Evolutionary conservation across 2,797 vertebrate species (phyloP), one percentile per base, ranked within the genome.

Genomic region (Meriones psammophilus): DNA sequence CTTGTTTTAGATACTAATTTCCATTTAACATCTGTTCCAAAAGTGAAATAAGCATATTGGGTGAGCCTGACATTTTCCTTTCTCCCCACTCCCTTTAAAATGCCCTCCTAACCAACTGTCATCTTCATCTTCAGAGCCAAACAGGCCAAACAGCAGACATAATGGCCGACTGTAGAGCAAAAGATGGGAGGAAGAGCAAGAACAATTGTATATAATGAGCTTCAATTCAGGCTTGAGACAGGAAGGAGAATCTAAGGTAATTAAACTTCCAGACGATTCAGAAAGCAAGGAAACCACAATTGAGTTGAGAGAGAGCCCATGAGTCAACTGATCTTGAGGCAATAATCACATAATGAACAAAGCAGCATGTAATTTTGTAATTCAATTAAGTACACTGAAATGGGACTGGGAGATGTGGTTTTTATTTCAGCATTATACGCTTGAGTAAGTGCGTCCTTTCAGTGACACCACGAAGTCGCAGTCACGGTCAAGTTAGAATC

Each of bases 301-400:
- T 89, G 79, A 80, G 88, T 96, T 88, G 91, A 95, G 64, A 42
- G 68, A 81, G 87, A 94, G 74, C 20, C 66, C 86, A 96, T 81
- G 69, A 96, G 92, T 93, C 97, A 96, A 86, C 62, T 92, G 46
- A 87, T 95, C 92, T 77, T 88, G 60, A 93, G 89, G 93, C 80
- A 87, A 89, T 96, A 94, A 96, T 97, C 93, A n/a, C 94, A 89
- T 97, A 81, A 94, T 60, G 46, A 89, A 87, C 69, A 50, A 76
- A 91, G 85, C 68, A 92, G 79, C 66, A 1, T 92, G 76, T 71
- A 46, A 85, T n/a, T 68, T 39, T 64, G 79, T 95, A 89, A 97
- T 95, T 94, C 89, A 89, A 81, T 97, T 95, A 76, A 56, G 54
- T 88, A 30, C 46, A 24, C 60, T 28, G 64, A 93, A 73, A 91